These are phyloP conservation scores for Dicaeum eximium DNA, from an alignment of 2,113 vertebrate species.

Conservation along the genomic window DNA sequence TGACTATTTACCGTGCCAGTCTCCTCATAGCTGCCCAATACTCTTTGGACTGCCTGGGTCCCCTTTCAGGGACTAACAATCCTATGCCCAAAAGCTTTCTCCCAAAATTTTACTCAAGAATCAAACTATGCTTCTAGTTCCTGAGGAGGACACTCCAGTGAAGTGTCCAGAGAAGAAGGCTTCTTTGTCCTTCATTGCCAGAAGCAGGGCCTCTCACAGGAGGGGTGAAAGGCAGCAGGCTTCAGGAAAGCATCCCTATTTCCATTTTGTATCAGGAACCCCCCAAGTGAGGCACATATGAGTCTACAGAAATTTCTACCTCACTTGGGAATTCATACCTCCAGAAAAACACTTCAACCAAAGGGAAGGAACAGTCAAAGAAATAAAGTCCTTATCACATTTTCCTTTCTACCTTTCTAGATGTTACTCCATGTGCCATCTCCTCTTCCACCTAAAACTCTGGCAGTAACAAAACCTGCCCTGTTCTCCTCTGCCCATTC, in stretches of 20 bases:
- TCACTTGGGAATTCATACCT: background rate
- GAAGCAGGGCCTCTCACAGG: rapidly evolving
- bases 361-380: background rate
- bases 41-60: background rate
- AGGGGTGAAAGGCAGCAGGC: background rate
- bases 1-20: background rate
- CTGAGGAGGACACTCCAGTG: background rate
- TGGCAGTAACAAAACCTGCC: background rate
- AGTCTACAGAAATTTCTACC: background rate
- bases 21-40: background rate
- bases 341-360: background rate
- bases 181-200: background rate
- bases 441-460: background rate
- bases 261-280: background rate
- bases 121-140: background rate
- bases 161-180: background rate
- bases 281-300: rapidly evolving
- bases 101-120: background rate
- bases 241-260: background rate
- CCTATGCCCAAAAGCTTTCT: background rate
- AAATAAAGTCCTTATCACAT: background rate
- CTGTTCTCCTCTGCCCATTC: background rate
- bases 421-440: background rate
- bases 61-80: background rate
- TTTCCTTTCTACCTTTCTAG: background rate